Evolutionary conservation across 2,797 vertebrate genomes (phyloP).

Genomic region (Gobionotothen gibberifrons): DNA sequence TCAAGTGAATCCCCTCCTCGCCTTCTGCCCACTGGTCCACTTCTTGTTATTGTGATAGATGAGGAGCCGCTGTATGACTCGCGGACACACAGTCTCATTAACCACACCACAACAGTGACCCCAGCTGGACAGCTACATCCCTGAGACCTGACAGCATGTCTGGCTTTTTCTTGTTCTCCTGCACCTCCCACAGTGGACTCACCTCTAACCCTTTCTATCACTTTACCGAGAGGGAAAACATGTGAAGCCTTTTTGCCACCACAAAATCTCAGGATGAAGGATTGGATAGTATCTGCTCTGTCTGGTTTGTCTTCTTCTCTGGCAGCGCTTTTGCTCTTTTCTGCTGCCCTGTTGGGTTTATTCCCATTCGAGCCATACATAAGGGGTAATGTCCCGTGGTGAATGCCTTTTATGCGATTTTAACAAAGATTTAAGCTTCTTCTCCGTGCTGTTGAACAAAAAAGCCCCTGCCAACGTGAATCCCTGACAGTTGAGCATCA

Average conservation of each 20-base stretch:
- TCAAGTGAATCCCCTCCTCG: not conserved
- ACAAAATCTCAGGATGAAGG: conserved; percentile 18
- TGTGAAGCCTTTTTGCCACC: conserved; percentile 13
- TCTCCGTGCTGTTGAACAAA: conserved; percentile 7
- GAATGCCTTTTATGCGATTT: conserved; percentile 24
- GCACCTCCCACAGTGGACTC: conserved; percentile 15
- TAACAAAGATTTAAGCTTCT: conserved; percentile 17
- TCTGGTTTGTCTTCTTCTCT: conserved; percentile 26
- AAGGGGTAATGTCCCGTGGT: conserved; percentile 19
- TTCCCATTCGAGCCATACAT: conserved; percentile 37
- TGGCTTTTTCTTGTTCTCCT: conserved; percentile 13
- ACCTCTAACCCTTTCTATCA: conserved; percentile 27
- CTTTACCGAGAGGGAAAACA: not conserved
- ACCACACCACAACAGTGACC: conserved; percentile 67
- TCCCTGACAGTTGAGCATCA: conserved; percentile 5
- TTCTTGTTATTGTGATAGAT: conserved; percentile 2
- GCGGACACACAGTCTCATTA: conserved; percentile 4
- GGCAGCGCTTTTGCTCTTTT: conserved; percentile 25
- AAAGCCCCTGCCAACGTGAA: conserved; percentile 2
- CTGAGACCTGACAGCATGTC: not conserved
- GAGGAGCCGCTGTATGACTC: not conserved
- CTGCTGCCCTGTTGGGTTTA: conserved; percentile 25
- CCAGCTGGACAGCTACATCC: conserved; percentile 59
- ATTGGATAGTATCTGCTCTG: conserved; percentile 35
- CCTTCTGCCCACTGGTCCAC: not conserved